Evolutionary conservation across 2,888 invertebrate genomes (phyloP).

Genomic region (Cordilura impudica): DNA sequence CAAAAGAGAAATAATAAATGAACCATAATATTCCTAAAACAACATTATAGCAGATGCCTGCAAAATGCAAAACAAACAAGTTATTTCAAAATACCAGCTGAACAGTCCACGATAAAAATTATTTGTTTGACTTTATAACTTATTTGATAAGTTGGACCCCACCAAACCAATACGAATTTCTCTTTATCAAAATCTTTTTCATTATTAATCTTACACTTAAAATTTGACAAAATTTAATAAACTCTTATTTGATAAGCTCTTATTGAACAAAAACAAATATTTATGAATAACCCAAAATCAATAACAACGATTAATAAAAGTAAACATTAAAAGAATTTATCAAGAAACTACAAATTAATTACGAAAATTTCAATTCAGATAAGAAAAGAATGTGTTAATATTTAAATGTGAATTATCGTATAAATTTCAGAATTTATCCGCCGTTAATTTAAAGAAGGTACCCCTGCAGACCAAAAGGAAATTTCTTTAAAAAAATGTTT

Average conservation of each 20-base stretch:
- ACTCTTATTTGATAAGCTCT: neutral
- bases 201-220: constrained; percentile 15
- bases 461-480: too few species aligned
- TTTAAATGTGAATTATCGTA: neutral
- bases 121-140: too few species aligned
- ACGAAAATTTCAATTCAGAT: neutral
- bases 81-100: too few species aligned
- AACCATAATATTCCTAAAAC: too few species aligned
- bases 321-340: neutral
- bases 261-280: neutral
- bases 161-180: neutral
- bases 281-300: neutral
- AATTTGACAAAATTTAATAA: neutral
- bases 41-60: too few species aligned
- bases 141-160: too few species aligned
- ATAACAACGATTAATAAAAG: neutral
- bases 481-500: too few species aligned
- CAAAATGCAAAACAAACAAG: too few species aligned
- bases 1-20: too few species aligned
- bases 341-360: neutral
- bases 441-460: too few species aligned
- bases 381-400: neutral
- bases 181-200: neutral
- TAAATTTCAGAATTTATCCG: too few species aligned
- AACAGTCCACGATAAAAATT: too few species aligned